A percentile compares a stretch with the other conserved stretches of the same genome.
These are phyloP conservation scores for Genyomyrus donnyi DNA, from an alignment of 2,113 vertebrate species.

Conservation along the genomic window DNA sequence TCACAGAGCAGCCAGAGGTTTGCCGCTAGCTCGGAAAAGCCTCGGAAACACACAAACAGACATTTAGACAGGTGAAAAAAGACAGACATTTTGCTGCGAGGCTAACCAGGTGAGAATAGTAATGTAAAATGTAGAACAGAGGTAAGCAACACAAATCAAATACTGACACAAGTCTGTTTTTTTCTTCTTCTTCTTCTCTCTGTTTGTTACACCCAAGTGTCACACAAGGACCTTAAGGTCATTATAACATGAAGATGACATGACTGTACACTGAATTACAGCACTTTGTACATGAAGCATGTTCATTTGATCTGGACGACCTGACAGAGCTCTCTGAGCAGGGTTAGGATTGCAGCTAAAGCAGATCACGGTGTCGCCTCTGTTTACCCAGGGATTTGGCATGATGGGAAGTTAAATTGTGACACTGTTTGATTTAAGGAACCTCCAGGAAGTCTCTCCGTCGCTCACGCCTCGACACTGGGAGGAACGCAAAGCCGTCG, in stretches of 20 bases:
- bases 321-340: background rate
- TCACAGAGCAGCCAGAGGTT: background rate
- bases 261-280: background rate
- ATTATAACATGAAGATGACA: background rate
- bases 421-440: background rate
- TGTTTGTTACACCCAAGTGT: background rate
- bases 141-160: background rate
- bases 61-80: background rate
- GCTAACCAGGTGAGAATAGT: background rate
- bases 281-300: background rate
- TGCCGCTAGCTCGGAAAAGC: background rate
- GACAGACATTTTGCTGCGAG: background rate
- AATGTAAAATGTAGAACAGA: background rate
- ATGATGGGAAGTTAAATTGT: background rate
- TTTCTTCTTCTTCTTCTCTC: background rate
- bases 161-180: background rate
- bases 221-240: background rate
- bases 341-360: background rate
- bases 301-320: background rate
- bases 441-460: background rate
- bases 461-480: conserved; percentile 22
- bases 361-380: background rate
- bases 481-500: conserved; percentile 37
- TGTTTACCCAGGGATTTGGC: background rate
- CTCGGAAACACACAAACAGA: background rate